Evolutionary conservation across 2,113 vertebrate species (phyloP).

Genomic region (Petroica traversi): DNA sequence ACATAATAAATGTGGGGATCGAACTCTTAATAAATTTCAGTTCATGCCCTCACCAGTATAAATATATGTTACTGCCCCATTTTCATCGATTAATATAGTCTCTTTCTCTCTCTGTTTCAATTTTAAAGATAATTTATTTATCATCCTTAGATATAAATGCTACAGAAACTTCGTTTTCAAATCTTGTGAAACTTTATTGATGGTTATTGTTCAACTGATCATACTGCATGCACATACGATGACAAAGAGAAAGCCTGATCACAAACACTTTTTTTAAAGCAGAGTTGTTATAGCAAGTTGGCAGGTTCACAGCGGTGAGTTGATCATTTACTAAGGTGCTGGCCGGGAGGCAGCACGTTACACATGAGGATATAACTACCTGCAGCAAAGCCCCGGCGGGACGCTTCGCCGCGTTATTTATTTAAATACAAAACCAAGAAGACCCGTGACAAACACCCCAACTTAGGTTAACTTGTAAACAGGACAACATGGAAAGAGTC

Average conservation of each 20-base stretch:
- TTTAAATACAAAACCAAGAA: slow-evolving; percentile 89
- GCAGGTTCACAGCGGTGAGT: slow-evolving; percentile 89
- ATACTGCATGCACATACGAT: slow-evolving; percentile 97
- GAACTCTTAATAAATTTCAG: slow-evolving; percentile 37
- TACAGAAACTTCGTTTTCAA: slow-evolving; percentile 81
- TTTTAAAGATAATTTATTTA: slow-evolving; percentile 49
- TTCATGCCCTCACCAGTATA: slow-evolving; percentile 23
- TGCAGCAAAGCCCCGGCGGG: slow-evolving; percentile 71
- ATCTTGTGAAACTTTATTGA: slow-evolving; percentile 97
- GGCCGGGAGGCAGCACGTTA: slow-evolving; percentile 72
- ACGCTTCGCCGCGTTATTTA: slow-evolving; percentile 77
- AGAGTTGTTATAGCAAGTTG: slow-evolving; percentile 90
- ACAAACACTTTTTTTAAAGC: slow-evolving; percentile 95
- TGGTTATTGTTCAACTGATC: slow-evolving; percentile 95
- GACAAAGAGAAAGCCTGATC: slow-evolving; percentile 92
- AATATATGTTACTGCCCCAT: slow-evolving; percentile 10
- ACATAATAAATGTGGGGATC: slow-evolving; percentile 13
- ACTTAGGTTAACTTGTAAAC: slow-evolving; percentile 93
- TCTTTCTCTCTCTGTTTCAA: slow-evolving; percentile 36
- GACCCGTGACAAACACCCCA: slow-evolving; percentile 90
- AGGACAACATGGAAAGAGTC: slow-evolving; percentile 87
- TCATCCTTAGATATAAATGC: slow-evolving; percentile 73
- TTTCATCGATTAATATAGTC: slow-evolving; percentile 26
- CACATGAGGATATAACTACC: slow-evolving; percentile 80
- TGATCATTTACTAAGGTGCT: slow-evolving; percentile 80